A percentile compares a stretch with the other conserved stretches of the same genome.
These are phyloP conservation scores for Eumaeus atala DNA, from an alignment of 1,140 invertebrate species.

Conservation along the genomic window DNA sequence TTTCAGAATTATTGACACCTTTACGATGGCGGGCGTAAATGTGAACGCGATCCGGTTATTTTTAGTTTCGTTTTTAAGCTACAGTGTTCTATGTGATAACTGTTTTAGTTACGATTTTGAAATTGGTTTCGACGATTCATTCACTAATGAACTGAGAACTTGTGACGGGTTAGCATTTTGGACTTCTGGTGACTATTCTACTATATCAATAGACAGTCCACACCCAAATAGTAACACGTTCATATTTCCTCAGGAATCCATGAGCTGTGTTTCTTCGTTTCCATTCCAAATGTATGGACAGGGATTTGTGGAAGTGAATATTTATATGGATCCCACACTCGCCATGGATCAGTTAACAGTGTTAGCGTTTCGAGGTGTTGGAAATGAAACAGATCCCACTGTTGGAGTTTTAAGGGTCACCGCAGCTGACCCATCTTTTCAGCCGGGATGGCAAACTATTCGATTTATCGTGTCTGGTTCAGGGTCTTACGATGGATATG, in stretches of 20 bases:
- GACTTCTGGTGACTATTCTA: slow-evolving; percentile 1
- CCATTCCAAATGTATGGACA: slow-evolving; percentile 3
- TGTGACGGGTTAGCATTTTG: slow-evolving; percentile 2
- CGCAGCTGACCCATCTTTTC: slow-evolving; percentile 4
- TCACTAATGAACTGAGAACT: background rate
- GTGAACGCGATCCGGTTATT: background rate
- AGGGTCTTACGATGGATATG: slow-evolving; percentile 6
- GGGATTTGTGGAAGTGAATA: slow-evolving; percentile 9
- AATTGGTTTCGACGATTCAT: slow-evolving; percentile 7
- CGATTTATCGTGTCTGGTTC: slow-evolving; percentile 2
- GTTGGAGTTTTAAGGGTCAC: background rate
- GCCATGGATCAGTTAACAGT: slow-evolving; percentile 8
- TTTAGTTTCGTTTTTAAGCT: background rate
- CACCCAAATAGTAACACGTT: slow-evolving; percentile 2
- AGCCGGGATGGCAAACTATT: slow-evolving; percentile 10
- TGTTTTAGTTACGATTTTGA: slow-evolving; percentile 10
- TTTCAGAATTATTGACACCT: background rate
- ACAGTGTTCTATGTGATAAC: background rate
- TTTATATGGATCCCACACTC: slow-evolving; percentile 7
- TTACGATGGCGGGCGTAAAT: background rate
- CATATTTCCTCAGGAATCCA: slow-evolving; percentile 2
- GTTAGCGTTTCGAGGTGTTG: slow-evolving; percentile 3
- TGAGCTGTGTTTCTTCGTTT: slow-evolving; percentile 13
- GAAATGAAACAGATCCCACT: slow-evolving; percentile 2
- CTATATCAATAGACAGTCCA: slow-evolving; percentile 2